phyloP scores from a whole-genome alignment of 1,140 invertebrate genomes.

The Bombus affinis region DNA sequence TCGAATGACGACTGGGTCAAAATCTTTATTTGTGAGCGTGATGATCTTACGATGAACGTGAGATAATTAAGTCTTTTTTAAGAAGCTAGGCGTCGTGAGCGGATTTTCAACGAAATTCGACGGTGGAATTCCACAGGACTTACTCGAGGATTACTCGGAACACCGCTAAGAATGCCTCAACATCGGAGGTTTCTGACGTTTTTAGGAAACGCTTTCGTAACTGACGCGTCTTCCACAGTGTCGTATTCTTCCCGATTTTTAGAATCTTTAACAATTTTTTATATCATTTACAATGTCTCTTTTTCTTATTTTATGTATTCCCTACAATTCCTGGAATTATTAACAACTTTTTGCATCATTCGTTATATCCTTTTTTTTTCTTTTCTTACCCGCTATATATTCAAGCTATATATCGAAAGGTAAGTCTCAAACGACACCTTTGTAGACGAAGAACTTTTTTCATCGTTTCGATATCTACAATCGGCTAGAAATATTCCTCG shows the following conservation, averaged over 20 bases:
- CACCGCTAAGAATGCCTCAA: neutral
- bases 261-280: neutral
- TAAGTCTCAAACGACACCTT: too few relatives aligned
- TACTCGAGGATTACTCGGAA: constrained; percentile 41
- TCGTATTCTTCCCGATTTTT: neutral
- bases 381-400: too few relatives aligned
- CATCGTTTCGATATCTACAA: too few relatives aligned
- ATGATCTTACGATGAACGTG: constrained; percentile 70
- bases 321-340: too few relatives aligned
- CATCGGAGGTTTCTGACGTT: neutral
- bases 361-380: too few relatives aligned
- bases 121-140: neutral
- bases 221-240: neutral
- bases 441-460: too few relatives aligned
- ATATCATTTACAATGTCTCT: neutral
- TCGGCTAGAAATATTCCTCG: too few relatives aligned
- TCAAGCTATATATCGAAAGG: too few relatives aligned
- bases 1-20: constrained; percentile 50
- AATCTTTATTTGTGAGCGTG: constrained; percentile 63
- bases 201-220: constrained; percentile 15
- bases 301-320: too few relatives aligned
- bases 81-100: constrained; percentile 54
- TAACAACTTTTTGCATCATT: too few relatives aligned
- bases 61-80: constrained; percentile 72
- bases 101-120: constrained; percentile 38